A percentile compares a stretch with the other conserved stretches of the same genome.
These are phyloP conservation scores for Paradisaea rubra DNA, from an alignment of 2,113 vertebrate genomes.

Conservation along the genomic window DNA sequence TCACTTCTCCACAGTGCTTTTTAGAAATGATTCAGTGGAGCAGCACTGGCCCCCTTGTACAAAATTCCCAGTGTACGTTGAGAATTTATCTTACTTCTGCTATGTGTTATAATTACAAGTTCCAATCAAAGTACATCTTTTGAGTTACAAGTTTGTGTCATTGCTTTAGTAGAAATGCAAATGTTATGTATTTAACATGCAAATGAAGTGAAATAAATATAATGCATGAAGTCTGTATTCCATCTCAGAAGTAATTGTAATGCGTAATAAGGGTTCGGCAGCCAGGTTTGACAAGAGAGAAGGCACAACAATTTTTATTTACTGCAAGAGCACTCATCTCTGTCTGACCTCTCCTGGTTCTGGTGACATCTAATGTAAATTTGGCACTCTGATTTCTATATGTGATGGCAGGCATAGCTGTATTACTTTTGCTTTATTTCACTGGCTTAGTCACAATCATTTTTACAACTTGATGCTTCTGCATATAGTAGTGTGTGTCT, in stretches of 20 bases:
- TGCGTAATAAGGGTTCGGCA: constrained; percentile 44
- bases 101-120: constrained; percentile 39
- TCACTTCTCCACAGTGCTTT: neutral
- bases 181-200: constrained; percentile 66
- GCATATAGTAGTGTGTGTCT: neutral
- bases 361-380: constrained; percentile 27
- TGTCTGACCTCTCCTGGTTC: constrained; percentile 22
- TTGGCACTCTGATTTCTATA: neutral
- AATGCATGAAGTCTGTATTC: constrained; percentile 57
- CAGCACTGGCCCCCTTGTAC: neutral
- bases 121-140: constrained; percentile 52
- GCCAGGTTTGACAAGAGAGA: constrained; percentile 40
- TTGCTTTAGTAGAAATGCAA: constrained; percentile 61
- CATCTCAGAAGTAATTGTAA: constrained; percentile 57
- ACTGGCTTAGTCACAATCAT: neutral
- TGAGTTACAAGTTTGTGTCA: constrained; percentile 46
- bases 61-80: neutral
- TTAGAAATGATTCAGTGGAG: constrained; percentile 32
- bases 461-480: neutral
- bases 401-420: neutral
- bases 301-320: constrained; percentile 57
- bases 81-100: constrained; percentile 42
- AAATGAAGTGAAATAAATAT: constrained; percentile 67
- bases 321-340: constrained; percentile 40
- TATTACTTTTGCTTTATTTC: neutral